Evolutionary conservation across 2,888 invertebrate species (phyloP).

Genomic region (Copidosoma aretas): DNA sequence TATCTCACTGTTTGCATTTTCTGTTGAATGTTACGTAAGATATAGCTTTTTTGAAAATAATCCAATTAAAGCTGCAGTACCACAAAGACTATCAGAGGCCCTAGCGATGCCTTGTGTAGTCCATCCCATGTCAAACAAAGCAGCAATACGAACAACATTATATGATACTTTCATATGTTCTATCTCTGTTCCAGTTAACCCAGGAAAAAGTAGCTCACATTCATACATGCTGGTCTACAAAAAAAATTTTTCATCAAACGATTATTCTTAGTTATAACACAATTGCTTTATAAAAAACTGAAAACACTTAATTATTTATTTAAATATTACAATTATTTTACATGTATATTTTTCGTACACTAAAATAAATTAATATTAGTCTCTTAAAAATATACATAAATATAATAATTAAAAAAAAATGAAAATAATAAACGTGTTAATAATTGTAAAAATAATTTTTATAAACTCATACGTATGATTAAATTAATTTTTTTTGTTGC

Average conservation of each 20-base stretch:
- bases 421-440: not conserved
- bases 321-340: no score
- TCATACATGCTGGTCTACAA: not conserved
- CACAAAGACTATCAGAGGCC: constrained; percentile 44
- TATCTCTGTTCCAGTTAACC: not conserved
- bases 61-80: constrained; percentile 42
- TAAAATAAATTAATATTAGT: not conserved
- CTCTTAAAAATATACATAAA: not conserved
- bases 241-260: no score
- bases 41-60: constrained; percentile 43
- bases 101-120: constrained; percentile 42
- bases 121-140: constrained; percentile 42
- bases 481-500: not conserved
- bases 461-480: not conserved
- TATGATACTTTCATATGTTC: constrained; percentile 1
- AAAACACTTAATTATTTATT: no score
- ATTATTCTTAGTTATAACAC: not conserved
- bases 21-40: constrained; percentile 39
- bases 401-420: not conserved
- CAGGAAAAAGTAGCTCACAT: not conserved
- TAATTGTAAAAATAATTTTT: not conserved
- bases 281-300: not conserved
- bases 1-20: constrained; percentile 44
- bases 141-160: constrained; percentile 26
- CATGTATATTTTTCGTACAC: no score